A percentile compares a stretch with the other conserved stretches of the same genome.
Conservation (phyloP, 2,888 invertebrate species). For the Lasioglossum oenotherae region DNA sequence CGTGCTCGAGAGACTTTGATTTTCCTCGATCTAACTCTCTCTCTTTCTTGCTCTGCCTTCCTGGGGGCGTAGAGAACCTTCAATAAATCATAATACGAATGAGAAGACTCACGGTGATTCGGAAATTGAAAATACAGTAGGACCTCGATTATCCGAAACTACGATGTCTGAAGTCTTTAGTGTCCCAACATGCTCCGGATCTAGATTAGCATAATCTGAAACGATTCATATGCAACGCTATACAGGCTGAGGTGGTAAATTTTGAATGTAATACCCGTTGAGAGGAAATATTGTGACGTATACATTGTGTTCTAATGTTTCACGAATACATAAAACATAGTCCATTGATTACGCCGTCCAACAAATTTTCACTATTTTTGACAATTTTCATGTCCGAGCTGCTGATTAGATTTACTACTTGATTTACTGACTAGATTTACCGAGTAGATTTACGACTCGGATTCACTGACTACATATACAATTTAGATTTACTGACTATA, state of each 20-base stretch:
- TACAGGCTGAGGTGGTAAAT: too few species aligned
- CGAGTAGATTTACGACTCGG: neutral
- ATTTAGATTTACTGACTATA: neutral
- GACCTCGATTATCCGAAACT: too few species aligned
- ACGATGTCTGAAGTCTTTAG: too few species aligned
- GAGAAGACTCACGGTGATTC: neutral
- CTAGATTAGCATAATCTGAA: too few species aligned
- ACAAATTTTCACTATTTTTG: neutral
- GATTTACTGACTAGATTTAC: neutral
- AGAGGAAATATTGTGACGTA: too few species aligned
- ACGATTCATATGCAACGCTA: neutral
- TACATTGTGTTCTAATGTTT: too few species aligned
- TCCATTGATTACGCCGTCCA: neutral
- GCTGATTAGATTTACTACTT: neutral
- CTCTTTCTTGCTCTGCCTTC: neutral
- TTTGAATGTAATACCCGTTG: too few species aligned
- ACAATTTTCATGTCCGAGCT: neutral
- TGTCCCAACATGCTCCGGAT: too few species aligned
- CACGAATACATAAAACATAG: neutral
- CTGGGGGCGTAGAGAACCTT: neutral
- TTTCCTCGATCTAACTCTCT: neutral
- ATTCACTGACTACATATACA: neutral
- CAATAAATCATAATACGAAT: neutral
- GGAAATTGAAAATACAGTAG: neutral
- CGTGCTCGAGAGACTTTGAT: slow-evolving; percentile 8